Evolutionary conservation across 1,140 invertebrate species (phyloP), one percentile per base, ranked within the genome.

Genomic region (Plodia interpunctella): DNA sequence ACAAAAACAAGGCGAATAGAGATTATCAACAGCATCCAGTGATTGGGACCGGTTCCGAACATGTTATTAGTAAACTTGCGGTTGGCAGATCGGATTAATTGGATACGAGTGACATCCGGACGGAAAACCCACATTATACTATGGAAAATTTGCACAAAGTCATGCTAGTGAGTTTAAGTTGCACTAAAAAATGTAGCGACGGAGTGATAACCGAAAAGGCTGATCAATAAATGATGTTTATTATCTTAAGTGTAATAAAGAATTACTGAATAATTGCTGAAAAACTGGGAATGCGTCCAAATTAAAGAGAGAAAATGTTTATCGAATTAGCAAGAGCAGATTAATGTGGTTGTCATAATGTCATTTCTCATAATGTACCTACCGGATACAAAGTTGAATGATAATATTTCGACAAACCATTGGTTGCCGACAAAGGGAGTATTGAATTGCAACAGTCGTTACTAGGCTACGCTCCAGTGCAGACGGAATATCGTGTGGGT

Each of bases 381-480:
- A 17, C 13, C 15, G 38, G 5, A 44, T n/a, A 15, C n/a, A 44
- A 44, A 44, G 15, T 17, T 17, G 10, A 44, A 44, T 17, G 5
- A 44, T 5, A 44, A 15, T 15, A 44, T 17, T 44, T 15, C 38
- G 38, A 17, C 15, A 44, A 44, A 44, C 13, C 38, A 44, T 44
- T 44, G 38, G 28, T 15, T 53, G 38, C 25, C 35, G 53, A 56
- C 38, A 61, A 62, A 61, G 59, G 50, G 66, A 78, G 75, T 87
- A 85, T 87, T 87, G 84, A 87, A 87, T 75, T 85, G 70, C 82
- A 70, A 71, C 70, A 74, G 65, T 63, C 70, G 84, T 87, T 80
- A 81, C 84, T 87, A 84, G 77, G 84, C 74, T 83, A 87, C 84
- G 74, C 57, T 51, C 52, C 56, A 54, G 44, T 59, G 65, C 68